Evolutionary conservation across 1,140 invertebrate species (phyloP), one percentile per base, ranked within the genome.

Genomic region (Bombus pyrosoma): DNA sequence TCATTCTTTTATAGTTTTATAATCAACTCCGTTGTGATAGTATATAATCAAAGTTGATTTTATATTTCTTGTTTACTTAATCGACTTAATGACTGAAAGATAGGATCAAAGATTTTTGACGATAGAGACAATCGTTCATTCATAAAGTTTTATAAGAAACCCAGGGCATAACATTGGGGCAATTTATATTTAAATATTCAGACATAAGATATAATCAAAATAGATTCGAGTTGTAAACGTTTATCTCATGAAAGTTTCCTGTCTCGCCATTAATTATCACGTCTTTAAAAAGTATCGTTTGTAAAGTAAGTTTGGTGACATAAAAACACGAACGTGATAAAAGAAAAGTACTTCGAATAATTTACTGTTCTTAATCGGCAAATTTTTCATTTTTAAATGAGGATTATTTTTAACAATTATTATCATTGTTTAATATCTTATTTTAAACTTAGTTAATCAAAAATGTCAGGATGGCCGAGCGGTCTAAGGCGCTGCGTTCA

Each of bases 401-500:
- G 0, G 1, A 32, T 76, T 59, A n/a, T 59, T 10, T 10, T 22
- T 62, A 62, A n/a, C 28, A 2, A 41, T 39, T 25, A 28, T 53
- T 37, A 37, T 53, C 1, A 3, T 53, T 32, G 22, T 8, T 37
- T n/a, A 0, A 4, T 3, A 2, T 0, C 0, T 57, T 4, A 37
- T 22, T 6, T 28, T 53, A 53, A 62, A 81, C 68, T 39, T 5
- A 5, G 64, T 83, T 13, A 41, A 6, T 69, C 32, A 57, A 32
- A 6, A 41, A 53, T 18, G 97, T 97, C 97, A 97, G 97, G 97
- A 97, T 98, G 97, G 97, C 97, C 97, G 97, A 98, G 97, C 96
- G 97, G 97, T 98, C 97, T 97, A 98, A 98, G 97, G 97, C 97
- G 97, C 97, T 98, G 97, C 97, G 97, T 98, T 98, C 97, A 98